Percentiles rank a stretch among this genome's conserved stretches.
phyloP scores from a whole-genome alignment of 2,888 invertebrate genomes.

The Xestobium rufovillosum region DNA sequence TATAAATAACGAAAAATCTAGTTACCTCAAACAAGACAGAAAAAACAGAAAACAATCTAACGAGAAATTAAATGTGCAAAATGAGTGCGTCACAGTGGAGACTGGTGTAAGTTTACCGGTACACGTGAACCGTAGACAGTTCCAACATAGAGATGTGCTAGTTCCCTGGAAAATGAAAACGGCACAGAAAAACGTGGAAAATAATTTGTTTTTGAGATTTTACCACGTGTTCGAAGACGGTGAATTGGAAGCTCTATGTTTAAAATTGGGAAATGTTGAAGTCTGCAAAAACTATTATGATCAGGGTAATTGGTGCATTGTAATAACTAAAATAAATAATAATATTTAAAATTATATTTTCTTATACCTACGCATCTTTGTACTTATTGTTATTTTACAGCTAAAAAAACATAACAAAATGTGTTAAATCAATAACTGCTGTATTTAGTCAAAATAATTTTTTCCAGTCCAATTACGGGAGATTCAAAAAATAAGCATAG shows the following conservation, averaged over 20 bases:
- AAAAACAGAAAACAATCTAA: constrained; percentile 41
- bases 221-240: constrained; percentile 90
- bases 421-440: too few species aligned
- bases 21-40: constrained; percentile 60
- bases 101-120: constrained; percentile 55
- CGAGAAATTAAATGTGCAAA: constrained; percentile 27
- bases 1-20: constrained; percentile 55
- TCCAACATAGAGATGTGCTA: constrained; percentile 81
- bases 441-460: constrained; percentile 26
- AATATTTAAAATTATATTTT: constrained; percentile 8
- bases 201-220: constrained; percentile 66
- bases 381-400: too few species aligned
- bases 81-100: constrained; percentile 27
- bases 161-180: constrained; percentile 89
- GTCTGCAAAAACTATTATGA: constrained; percentile 77
- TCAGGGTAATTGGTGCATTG: constrained; percentile 93
- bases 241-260: constrained; percentile 66
- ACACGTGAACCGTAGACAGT: constrained; percentile 86
- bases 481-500: constrained; percentile 32
- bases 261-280: constrained; percentile 45
- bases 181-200: constrained; percentile 37
- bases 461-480: constrained; percentile 33
- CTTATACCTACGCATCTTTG: too few species aligned
- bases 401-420: too few species aligned
- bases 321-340: constrained; percentile 54